Percentiles rank a stretch among this genome's conserved stretches.
These are phyloP conservation scores for Boloria selene DNA, from an alignment of 2,888 invertebrate species.

Conservation along the genomic window DNA sequence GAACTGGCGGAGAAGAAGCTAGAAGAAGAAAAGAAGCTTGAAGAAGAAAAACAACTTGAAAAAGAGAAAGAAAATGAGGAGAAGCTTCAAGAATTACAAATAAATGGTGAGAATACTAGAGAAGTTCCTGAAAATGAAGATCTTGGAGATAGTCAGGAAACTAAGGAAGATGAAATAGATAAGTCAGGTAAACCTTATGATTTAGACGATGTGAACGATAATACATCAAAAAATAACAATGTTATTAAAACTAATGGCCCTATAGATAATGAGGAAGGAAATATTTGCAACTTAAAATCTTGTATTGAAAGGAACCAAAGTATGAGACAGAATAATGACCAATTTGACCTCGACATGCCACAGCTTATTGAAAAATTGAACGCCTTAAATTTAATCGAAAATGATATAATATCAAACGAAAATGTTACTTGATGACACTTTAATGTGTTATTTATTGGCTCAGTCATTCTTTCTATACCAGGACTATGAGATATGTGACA, in stretches of 20 bases:
- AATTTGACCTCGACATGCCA: not conserved
- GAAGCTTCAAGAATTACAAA: not conserved
- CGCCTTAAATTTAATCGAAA: slow-evolving; percentile 11
- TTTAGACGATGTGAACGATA: slow-evolving; percentile 1
- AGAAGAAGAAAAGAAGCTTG: slow-evolving; percentile 15
- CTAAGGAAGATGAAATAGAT: not conserved
- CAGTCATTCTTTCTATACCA: slow-evolving; percentile 20
- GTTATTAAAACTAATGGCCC: not conserved
- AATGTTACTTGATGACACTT: slow-evolving; percentile 26
- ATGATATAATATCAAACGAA: not conserved
- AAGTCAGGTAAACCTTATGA: not conserved
- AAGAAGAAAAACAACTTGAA: slow-evolving; percentile 13
- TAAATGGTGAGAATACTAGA: not conserved
- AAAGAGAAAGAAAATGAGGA: slow-evolving; percentile 9
- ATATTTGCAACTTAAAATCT: not conserved
- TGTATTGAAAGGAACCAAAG: too few relatives aligned
- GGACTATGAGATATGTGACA: not conserved
- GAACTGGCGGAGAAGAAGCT: slow-evolving; percentile 64
- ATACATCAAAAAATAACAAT: not conserved
- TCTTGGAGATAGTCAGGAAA: not conserved
- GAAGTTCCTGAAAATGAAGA: slow-evolving; percentile 1
- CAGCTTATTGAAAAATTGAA: slow-evolving; percentile 10
- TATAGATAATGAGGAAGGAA: not conserved
- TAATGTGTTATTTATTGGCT: slow-evolving; percentile 6
- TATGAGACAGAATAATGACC: too few relatives aligned